These are phyloP conservation scores for Sphyrna mokarran DNA, from an alignment of 2,113 vertebrate genomes.

Conservation along the genomic window DNA sequence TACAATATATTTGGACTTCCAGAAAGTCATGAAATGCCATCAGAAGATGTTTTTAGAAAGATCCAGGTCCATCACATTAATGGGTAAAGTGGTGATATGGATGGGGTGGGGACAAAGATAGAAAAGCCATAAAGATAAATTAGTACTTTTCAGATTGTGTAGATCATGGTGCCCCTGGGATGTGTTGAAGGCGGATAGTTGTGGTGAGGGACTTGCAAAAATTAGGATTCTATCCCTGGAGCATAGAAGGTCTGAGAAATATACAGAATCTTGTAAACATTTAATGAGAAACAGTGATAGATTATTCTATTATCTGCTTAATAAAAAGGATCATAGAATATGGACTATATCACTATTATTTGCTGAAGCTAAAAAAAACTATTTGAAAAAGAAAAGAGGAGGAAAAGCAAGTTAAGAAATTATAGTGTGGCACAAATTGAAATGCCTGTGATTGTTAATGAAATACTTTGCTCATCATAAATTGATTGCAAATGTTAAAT, in stretches of 20 bases:
- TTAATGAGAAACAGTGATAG: neutral
- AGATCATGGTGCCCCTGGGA: neutral
- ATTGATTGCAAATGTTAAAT: neutral
- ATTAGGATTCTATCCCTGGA: neutral
- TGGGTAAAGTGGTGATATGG: neutral
- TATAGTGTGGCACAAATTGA: neutral
- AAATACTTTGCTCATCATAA: neutral
- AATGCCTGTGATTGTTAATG: neutral
- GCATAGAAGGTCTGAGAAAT: neutral
- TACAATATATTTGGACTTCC: neutral
- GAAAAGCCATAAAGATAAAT: neutral
- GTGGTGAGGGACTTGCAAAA: neutral
- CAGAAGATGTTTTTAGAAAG: neutral
- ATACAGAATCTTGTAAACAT: neutral
- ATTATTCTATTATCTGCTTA: neutral
- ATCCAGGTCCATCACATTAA: neutral
- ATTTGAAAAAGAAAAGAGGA: neutral
- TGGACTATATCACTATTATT: neutral
- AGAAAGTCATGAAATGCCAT: neutral
- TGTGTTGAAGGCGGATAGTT: neutral
- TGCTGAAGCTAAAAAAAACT: neutral
- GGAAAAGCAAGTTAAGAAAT: too few species aligned
- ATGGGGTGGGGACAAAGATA: neutral
- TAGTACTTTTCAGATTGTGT: neutral
- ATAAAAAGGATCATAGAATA: neutral